Conservation (phyloP, 2,797 vertebrate species). For the Sebastes minor region DNA sequence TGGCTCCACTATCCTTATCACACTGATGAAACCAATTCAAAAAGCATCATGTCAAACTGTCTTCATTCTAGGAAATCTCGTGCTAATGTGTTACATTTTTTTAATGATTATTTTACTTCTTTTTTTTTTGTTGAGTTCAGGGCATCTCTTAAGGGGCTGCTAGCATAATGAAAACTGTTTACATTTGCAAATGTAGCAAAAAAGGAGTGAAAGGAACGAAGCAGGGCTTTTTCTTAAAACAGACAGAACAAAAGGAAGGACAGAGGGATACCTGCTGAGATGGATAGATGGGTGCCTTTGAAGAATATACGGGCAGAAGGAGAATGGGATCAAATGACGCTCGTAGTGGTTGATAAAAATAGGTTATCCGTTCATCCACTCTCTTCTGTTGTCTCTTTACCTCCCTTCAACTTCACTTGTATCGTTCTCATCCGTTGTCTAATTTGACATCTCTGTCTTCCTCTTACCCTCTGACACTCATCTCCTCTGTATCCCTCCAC, state of each 20-base stretch:
- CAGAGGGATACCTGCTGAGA: constrained; percentile 19
- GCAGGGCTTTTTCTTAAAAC: constrained; percentile 17
- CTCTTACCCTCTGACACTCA: not conserved
- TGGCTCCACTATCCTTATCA: not conserved
- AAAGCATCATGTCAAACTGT: not conserved
- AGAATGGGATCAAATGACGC: constrained; percentile 26
- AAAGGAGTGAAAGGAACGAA: constrained; percentile 26
- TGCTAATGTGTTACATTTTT: constrained; percentile 2
- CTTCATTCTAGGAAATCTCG: not conserved
- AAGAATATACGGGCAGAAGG: constrained; percentile 20
- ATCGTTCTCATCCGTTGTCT: constrained; percentile 2
- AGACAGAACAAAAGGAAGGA: constrained; percentile 30
- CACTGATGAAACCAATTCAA: not conserved
- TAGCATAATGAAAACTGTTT: constrained; percentile 61
- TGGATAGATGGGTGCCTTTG: constrained; percentile 41
- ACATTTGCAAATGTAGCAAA: constrained; percentile 72
- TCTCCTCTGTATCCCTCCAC: not conserved
- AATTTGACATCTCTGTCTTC: constrained; percentile 2
- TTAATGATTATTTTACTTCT: not conserved
- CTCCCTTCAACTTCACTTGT: not conserved
- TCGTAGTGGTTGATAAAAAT: constrained; percentile 27
- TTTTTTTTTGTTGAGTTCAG: not conserved
- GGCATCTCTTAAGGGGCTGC: constrained; percentile 46
- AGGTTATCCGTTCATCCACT: constrained; percentile 11
- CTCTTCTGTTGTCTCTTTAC: constrained; percentile 1